Percentiles rank a stretch among this genome's conserved stretches.
Conservation (phyloP, 2,888 invertebrate species). For the Troides helena region DNA sequence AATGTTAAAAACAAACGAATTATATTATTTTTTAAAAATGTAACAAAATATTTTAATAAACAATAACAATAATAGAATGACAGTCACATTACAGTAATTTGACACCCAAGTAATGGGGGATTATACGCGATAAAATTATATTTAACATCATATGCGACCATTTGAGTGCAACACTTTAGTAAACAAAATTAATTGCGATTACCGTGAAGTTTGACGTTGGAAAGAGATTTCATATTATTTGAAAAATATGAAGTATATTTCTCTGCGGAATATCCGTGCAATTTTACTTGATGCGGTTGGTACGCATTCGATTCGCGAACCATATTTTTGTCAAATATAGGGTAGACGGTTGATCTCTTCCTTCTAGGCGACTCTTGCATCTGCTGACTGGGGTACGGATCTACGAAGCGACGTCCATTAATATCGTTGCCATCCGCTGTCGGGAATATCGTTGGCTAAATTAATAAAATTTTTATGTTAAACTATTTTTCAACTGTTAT, state of each 20-base stretch:
- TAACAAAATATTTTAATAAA: constrained; percentile 25
- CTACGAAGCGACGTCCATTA: constrained; percentile 68
- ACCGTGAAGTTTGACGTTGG: constrained; percentile 32
- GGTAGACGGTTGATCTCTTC: constrained; percentile 64
- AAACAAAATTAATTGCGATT: constrained; percentile 17
- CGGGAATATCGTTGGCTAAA: constrained; percentile 69
- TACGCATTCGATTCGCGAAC: constrained; percentile 45
- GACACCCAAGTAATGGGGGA: constrained; percentile 7
- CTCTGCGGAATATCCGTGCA: constrained; percentile 64
- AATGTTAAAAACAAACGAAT: constrained; percentile 25
- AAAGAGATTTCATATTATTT: constrained; percentile 45
- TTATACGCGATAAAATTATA: constrained; percentile 9
- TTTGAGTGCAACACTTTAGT: not conserved
- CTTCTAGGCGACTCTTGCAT: constrained; percentile 71
- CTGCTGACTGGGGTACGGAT: constrained; percentile 71
- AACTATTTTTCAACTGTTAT: constrained; percentile 20
- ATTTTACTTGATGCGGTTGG: constrained; percentile 54
- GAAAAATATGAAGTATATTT: constrained; percentile 70
- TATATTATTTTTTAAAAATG: constrained; percentile 22
- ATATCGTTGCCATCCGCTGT: constrained; percentile 76
- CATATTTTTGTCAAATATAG: constrained; percentile 52
- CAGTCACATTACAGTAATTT: constrained; percentile 15
- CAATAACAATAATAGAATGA: constrained; percentile 26
- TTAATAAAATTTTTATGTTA: constrained; percentile 59
- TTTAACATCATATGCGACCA: not conserved